Conservation (phyloP, 1,140 invertebrate genomes). For the Zophobas atratus region DNA sequence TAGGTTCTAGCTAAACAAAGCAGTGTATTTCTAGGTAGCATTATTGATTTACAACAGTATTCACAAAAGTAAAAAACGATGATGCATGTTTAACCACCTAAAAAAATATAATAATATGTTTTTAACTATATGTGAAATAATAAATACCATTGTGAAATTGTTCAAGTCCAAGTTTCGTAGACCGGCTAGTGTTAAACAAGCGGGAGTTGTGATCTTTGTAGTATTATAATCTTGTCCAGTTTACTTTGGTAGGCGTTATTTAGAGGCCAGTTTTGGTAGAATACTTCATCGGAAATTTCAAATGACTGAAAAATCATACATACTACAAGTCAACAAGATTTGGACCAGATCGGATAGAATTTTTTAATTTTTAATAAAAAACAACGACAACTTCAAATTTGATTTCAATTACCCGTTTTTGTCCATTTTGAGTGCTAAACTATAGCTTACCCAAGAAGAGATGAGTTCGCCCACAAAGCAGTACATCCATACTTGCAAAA, state of each 20-base stretch:
- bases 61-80: slow-evolving; percentile 11
- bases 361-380: too few relatives aligned
- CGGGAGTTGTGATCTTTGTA: not conserved
- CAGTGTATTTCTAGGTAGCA: too few relatives aligned
- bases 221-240: not conserved
- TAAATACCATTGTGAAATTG: not conserved
- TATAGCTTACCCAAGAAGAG: not conserved
- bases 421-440: not conserved
- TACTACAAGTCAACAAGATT: not conserved
- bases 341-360: too few relatives aligned
- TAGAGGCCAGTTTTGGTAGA: not conserved
- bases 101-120: not conserved
- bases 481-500: not conserved
- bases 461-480: not conserved
- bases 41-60: not conserved
- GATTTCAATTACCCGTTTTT: too few relatives aligned
- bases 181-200: not conserved
- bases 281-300: slow-evolving; percentile 7
- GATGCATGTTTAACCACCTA: slow-evolving; percentile 4
- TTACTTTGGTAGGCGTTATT: not conserved
- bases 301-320: not conserved
- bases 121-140: not conserved
- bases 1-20: too few relatives aligned
- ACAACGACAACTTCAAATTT: too few relatives aligned
- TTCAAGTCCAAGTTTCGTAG: not conserved